These are phyloP conservation scores for Himalopsyche anomala DNA, from an alignment of 2,888 invertebrate species.

Conservation along the genomic window DNA sequence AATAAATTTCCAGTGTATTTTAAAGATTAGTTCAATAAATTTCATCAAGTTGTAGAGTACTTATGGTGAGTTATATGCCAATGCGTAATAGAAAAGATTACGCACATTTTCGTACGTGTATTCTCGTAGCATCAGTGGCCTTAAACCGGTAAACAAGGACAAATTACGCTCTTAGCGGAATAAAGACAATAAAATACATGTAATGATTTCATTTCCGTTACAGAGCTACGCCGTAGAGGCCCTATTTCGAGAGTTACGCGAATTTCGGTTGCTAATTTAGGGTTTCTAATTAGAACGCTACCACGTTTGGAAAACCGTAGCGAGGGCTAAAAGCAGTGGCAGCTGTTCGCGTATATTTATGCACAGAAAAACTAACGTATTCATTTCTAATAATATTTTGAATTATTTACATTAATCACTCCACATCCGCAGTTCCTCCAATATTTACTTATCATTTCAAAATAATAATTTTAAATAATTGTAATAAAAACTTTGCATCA, in stretches of 20 bases:
- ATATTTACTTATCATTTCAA: no score
- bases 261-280: conserved; percentile 58
- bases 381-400: no score
- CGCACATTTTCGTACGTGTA: neutral
- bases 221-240: conserved; percentile 7
- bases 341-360: neutral
- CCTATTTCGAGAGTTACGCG: conserved; percentile 47
- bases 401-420: no score
- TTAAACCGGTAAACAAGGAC: conserved; percentile 16
- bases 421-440: no score
- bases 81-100: no score
- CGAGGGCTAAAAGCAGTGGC: conserved; percentile 12
- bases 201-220: conserved; percentile 29
- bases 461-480: no score
- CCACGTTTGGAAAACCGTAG: conserved; percentile 20
- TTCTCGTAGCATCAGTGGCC: neutral
- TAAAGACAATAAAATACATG: conserved; percentile 34
- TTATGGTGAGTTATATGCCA: no score
- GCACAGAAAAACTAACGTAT: no score
- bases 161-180: conserved; percentile 30
- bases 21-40: no score
- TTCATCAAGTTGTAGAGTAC: no score
- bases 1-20: no score
- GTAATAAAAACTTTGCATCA: no score
- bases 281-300: conserved; percentile 57